These are phyloP conservation scores for Drosophila orena DNA, from an alignment of 1,140 invertebrate genomes.

Conservation along the genomic window DNA sequence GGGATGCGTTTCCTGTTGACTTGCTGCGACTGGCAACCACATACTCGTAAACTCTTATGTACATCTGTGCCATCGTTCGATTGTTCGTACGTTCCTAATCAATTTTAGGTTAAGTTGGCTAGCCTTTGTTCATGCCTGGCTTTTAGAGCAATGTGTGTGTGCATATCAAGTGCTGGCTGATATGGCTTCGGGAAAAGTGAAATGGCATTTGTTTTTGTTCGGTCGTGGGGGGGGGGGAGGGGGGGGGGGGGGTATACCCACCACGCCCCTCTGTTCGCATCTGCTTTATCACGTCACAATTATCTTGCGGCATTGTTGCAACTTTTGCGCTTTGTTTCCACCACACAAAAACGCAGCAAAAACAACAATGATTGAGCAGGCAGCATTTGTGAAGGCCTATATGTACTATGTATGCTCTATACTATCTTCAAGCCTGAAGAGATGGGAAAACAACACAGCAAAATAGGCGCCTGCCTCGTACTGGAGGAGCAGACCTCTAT, in stretches of 20 bases:
- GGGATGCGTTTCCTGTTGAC: slow-evolving; percentile 34
- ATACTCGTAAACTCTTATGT: too few relatives aligned
- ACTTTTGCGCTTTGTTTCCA: slow-evolving; percentile 73
- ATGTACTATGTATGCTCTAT: neutral
- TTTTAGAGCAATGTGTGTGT: slow-evolving; percentile 9
- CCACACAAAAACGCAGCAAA: slow-evolving; percentile 6
- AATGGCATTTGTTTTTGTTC: slow-evolving; percentile 32
- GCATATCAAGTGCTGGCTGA: slow-evolving; percentile 15
- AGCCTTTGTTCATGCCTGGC: slow-evolving; percentile 30
- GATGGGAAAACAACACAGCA: slow-evolving; percentile 2
- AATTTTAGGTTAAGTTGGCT: slow-evolving; percentile 32
- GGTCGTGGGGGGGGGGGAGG: neutral
- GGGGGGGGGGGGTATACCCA: neutral
- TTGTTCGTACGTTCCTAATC: slow-evolving; percentile 36
- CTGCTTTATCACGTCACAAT: slow-evolving; percentile 70
- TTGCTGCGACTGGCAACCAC: neutral
- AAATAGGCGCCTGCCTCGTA: neutral
- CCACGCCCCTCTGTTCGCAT: neutral
- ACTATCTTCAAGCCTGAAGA: neutral
- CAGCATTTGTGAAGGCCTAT: slow-evolving; percentile 6
- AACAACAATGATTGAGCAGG: slow-evolving; percentile 22
- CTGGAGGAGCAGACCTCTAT: too few relatives aligned
- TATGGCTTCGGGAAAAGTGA: slow-evolving; percentile 24
- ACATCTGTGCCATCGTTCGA: slow-evolving; percentile 1
- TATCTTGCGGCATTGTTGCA: slow-evolving; percentile 74